Conservation (phyloP, 2,797 vertebrate genomes). For the Betta splendens region DNA sequence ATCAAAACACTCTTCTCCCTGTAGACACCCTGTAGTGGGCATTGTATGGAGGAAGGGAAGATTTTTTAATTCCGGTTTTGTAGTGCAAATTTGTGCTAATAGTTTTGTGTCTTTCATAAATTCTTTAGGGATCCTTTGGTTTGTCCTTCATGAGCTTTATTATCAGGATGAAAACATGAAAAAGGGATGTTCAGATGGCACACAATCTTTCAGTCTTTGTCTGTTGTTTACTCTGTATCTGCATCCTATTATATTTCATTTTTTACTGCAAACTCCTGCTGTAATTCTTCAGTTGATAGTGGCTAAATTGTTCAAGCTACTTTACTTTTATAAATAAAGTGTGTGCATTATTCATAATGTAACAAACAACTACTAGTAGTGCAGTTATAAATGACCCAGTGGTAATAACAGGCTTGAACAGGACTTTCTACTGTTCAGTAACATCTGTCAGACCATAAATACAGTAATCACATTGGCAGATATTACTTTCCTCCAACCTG, state of each 20-base stretch:
- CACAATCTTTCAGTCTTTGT: not conserved
- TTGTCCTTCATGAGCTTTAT: conserved; percentile 5
- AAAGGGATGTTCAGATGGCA: not conserved
- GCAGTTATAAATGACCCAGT: not conserved
- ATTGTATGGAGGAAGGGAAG: conserved; percentile 2
- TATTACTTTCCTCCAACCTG: conserved; percentile 57
- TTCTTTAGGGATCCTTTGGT: not conserved
- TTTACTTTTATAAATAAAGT: not conserved
- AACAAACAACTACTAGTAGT: not conserved
- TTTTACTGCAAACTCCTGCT: not conserved
- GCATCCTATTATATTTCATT: not conserved
- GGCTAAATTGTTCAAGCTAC: not conserved
- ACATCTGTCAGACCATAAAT: conserved; percentile 69
- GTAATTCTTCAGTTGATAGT: not conserved
- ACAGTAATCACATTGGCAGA: conserved; percentile 68
- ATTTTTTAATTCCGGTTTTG: conserved; percentile 10
- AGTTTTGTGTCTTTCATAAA: not conserved
- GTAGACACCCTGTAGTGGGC: not conserved
- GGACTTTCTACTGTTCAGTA: conserved; percentile 28
- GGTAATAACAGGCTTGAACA: conserved; percentile 23
- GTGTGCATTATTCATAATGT: not conserved
- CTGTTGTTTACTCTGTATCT: not conserved
- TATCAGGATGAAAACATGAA: conserved; percentile 3
- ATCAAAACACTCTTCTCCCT: conserved; percentile 14
- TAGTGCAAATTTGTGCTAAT: conserved; percentile 7